Evolutionary conservation across 2,888 invertebrate species (phyloP).

Genomic region (Endotricha flammealis): DNA sequence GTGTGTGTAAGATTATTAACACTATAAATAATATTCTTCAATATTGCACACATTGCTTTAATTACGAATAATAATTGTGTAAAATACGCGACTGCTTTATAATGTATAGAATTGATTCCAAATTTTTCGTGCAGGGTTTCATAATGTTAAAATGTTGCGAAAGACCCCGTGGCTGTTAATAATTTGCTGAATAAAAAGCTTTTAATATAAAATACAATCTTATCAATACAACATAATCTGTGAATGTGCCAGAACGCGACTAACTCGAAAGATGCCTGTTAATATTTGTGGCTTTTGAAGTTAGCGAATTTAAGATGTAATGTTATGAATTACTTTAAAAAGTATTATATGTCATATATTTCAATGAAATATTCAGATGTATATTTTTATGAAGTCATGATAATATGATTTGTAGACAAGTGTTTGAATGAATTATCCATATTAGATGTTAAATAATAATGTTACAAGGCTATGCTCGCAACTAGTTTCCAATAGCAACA

Average conservation of each 20-base stretch:
- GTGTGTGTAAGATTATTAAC: too few species aligned
- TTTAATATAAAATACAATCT: constrained; percentile 40
- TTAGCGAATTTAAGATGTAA: background rate
- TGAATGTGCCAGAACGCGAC: constrained; percentile 1
- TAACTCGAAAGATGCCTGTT: constrained; percentile 4
- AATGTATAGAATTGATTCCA: constrained; percentile 51
- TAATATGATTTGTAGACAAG: too few species aligned
- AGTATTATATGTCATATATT: background rate
- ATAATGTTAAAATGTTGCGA: constrained; percentile 31
- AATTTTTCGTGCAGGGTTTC: constrained; percentile 72
- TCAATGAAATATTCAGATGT: constrained; percentile 3
- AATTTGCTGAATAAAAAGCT: constrained; percentile 34
- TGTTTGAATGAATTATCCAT: too few species aligned
- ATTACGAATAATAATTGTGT: constrained; percentile 3
- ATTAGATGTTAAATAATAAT: too few species aligned
- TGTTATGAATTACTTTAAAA: background rate
- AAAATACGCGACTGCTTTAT: constrained; percentile 26
- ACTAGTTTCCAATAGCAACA: too few species aligned
- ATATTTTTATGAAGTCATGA: constrained; percentile 4
- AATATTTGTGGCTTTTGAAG: background rate
- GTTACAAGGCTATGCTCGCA: too few species aligned
- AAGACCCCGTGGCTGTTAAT: constrained; percentile 37
- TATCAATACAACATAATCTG: too few species aligned
- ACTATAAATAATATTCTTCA: background rate
- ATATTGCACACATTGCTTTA: constrained; percentile 8